Conservation (phyloP, 2,113 vertebrate species). For the Cyphomyrus plagiostoma region DNA sequence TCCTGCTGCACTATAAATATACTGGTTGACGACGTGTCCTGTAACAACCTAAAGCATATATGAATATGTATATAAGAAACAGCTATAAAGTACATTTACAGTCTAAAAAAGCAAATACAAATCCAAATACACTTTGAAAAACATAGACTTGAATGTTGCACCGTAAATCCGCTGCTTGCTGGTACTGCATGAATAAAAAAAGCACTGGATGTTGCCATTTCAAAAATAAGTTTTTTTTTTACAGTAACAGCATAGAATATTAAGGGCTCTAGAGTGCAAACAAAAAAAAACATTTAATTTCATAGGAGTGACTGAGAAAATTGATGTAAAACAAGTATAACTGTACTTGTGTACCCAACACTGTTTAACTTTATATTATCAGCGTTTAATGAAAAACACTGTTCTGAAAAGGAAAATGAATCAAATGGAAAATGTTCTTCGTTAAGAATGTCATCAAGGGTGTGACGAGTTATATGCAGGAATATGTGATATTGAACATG, state of each 20-base stretch:
- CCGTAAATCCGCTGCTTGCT: background rate
- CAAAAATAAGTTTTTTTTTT: background rate
- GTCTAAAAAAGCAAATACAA: background rate
- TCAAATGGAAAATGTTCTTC: too few species aligned
- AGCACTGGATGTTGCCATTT: too few species aligned
- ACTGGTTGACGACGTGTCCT: background rate
- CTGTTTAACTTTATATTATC: background rate
- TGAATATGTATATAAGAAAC: background rate
- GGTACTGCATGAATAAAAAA: background rate
- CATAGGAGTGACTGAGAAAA: background rate
- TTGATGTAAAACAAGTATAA: background rate
- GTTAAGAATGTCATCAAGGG: background rate
- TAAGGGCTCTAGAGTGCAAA: background rate
- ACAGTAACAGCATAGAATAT: background rate
- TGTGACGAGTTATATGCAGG: background rate
- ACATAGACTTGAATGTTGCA: background rate
- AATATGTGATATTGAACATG: background rate
- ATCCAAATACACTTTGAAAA: background rate
- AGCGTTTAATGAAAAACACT: background rate
- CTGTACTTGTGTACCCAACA: background rate
- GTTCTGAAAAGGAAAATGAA: too few species aligned
- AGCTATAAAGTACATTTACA: background rate
- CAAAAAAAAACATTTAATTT: background rate
- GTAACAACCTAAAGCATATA: background rate
- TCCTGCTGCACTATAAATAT: background rate